A percentile compares a stretch with the other conserved stretches of the same genome.
phyloP scores from a whole-genome alignment of 2,113 vertebrate species.

The Chaenocephalus aceratus region DNA sequence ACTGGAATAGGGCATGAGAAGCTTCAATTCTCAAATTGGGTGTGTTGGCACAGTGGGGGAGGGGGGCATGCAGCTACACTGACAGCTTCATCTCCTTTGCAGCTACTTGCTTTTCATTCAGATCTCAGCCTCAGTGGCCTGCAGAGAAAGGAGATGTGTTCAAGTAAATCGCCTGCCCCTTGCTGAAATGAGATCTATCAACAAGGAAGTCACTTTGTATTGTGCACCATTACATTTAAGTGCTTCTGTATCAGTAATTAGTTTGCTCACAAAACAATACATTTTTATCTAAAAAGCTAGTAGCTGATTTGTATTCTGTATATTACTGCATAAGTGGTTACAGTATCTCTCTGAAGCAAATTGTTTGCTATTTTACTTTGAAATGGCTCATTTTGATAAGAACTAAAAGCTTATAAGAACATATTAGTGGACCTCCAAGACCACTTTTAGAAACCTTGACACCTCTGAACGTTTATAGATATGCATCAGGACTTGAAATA shows the following conservation, averaged over 20 bases:
- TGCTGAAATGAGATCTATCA: neutral
- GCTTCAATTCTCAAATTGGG: conserved; percentile 34
- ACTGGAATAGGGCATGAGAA: conserved; percentile 37
- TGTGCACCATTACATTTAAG: neutral
- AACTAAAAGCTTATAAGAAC: neutral
- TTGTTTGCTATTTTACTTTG: neutral
- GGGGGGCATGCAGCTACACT: neutral
- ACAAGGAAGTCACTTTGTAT: conserved; percentile 3
- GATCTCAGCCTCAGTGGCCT: neutral
- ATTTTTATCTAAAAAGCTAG: neutral
- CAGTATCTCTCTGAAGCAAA: neutral
- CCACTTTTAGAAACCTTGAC: no score
- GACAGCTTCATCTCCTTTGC: neutral
- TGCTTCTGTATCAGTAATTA: neutral
- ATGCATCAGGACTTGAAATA: no score
- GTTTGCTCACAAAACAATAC: neutral
- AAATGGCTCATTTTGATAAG: neutral
- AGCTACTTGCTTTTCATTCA: conserved; percentile 11
- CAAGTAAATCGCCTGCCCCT: conserved; percentile 27
- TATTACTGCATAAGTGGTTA: neutral
- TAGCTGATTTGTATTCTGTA: neutral
- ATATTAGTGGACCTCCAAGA: no score
- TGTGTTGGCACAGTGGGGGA: neutral
- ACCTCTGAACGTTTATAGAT: no score
- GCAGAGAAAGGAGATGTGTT: neutral